phyloP scores from a whole-genome alignment of 1,140 invertebrate genomes.

The Hyposmocoma kahamanoa region DNA sequence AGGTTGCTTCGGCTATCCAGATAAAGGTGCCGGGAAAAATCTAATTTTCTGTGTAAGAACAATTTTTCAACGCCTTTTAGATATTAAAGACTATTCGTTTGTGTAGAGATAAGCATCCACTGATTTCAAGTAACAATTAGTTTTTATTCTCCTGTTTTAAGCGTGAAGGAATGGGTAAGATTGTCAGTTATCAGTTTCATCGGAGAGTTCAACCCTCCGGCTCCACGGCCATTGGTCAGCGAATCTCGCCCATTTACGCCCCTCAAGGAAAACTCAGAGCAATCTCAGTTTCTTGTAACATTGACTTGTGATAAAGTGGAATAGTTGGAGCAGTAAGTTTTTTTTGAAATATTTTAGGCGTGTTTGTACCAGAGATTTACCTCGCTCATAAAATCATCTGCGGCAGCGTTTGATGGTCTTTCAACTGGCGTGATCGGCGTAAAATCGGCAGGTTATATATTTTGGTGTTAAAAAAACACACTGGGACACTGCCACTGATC shows the following conservation, averaged over 20 bases:
- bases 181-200: background rate
- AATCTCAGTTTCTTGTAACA: background rate
- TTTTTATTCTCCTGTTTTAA: background rate
- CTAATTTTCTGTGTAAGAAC: background rate
- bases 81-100: background rate
- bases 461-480: no score
- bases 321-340: background rate
- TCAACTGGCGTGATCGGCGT: no score
- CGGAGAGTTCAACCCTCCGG: slow-evolving; percentile 21
- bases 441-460: no score
- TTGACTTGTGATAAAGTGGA: background rate
- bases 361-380: background rate
- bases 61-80: background rate
- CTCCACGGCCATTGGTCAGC: slow-evolving; percentile 57
- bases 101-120: background rate
- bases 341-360: background rate
- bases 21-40: background rate
- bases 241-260: slow-evolving; percentile 43
- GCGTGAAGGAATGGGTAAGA: no score
- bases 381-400: no score
- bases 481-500: no score
- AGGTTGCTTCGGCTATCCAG: background rate
- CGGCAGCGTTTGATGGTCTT: no score
- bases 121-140: background rate
- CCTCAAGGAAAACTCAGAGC: slow-evolving; percentile 24